Base-by-base conservation (phyloP, 1,140 invertebrate genomes). In the Cydia pomonella region DNA sequence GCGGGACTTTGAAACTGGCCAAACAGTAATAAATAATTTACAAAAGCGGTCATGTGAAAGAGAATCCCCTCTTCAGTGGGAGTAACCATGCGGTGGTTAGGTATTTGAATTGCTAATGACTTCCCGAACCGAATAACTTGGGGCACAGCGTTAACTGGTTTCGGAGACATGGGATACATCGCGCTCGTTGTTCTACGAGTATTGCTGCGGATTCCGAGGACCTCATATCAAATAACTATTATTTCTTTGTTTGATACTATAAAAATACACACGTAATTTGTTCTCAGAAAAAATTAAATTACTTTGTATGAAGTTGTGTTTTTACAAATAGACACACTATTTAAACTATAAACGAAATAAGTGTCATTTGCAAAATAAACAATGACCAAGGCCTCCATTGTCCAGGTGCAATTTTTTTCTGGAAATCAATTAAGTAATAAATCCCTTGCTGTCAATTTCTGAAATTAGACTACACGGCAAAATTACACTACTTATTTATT, bases 31-130 rank as follows among this genome's bases (percentile, higher is more conserved):
- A 89, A 88, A 87, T 87, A 89, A 89, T 89, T 87, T 88, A 87
- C 83, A 90, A 87, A 89, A 83, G 86, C 84, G 82, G 81, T 88
- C 85, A 84, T 87, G 86, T 89, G 85, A 86, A 86, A 84, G 83
- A 84, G 82, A 79, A 82, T 83, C 81, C 86, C 81, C 80, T 80
- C 79, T 78, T 85, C 80, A 76, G 77, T 73, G 75, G 79, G 79
- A 75, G 78, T 79, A 79, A 80, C 78, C 80, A 82, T 79, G 83
- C 84, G 81, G 76, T 82, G 84, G 86, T 84, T 86, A 83, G 83
- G 79, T 85, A 88, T 90, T 90, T 90, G 88, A 88, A 90, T 89
- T 90, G 88, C 87, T 90, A 89, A 90, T 90, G 84, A 90, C 82
- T 86, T 82, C 84, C 84, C 84, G 78, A 77, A 78, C 80, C 83